Evolutionary conservation across 2,113 vertebrate genomes (phyloP), one percentile per base, ranked within the genome.

Genomic region (Takifugu bimaculatus): DNA sequence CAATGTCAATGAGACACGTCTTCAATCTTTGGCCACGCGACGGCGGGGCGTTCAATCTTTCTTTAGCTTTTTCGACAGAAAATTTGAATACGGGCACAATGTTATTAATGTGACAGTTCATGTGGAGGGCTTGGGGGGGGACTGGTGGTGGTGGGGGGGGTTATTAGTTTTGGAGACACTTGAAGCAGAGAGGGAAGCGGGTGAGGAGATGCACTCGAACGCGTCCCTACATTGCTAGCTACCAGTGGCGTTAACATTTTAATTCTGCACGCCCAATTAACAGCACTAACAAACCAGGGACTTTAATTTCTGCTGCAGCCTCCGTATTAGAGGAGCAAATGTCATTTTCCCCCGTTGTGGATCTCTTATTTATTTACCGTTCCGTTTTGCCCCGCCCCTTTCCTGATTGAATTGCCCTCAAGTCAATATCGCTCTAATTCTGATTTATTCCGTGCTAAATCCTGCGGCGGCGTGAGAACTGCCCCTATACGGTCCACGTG

Each of bases 1-100:
- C 89, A 91, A 95, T 98, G 95, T 98, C 95, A 98, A 96, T 96
- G 93, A 95, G 94, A 95, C 94, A 96, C 93, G 93, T 98, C 96
- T 95, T 98, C 96, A 95, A 96, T 98, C 96, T 98, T 96, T 93
- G 93, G 94, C 93, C 82, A 89, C 87, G 90, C 93, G 93, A 93
- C 93, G 93, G 94, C 92, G 90, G 85, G 93, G 93, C 89, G 93
- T 94, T 98, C 96, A 95, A 96, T 98, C 96, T 96, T 98, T 95
- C 96, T 99, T 96, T 95, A 95, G 94, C 91, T 93, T 92, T 91
- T 91, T 90, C 92, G 95, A 97, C 94, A 97, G 95, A 96, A 93
- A 92, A 96, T 98, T 95, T 98, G 94, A 96, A 96, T 98, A 95
- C 93, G 91, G 93, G 93, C 91, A 82, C 87, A 90, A 92, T 89